Percentiles rank a stretch among this genome's conserved stretches.
Conservation (phyloP, 1,140 invertebrate genomes). For the Micrasema longulum region DNA sequence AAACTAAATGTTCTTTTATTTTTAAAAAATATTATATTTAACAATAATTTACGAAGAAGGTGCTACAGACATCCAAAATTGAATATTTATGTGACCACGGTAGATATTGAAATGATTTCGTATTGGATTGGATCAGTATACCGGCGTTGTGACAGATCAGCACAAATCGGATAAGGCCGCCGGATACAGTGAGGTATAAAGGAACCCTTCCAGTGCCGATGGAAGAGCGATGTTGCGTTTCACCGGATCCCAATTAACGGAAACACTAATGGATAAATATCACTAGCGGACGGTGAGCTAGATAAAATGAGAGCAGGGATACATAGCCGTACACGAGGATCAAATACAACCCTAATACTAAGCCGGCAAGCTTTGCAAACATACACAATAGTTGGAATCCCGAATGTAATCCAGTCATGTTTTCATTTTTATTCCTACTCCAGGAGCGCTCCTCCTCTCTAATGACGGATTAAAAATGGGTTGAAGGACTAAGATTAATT, state of each 20-base stretch:
- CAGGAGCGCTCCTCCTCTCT: not conserved
- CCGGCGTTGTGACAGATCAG: slow-evolving; percentile 19
- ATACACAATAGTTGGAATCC: too few relatives aligned
- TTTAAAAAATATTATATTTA: too few relatives aligned
- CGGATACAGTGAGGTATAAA: slow-evolving; percentile 9
- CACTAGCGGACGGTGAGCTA: slow-evolving; percentile 28
- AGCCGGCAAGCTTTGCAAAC: not conserved
- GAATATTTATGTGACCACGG: too few relatives aligned
- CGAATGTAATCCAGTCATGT: not conserved
- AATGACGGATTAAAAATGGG: not conserved
- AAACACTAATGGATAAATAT: slow-evolving; percentile 50
- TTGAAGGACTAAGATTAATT: slow-evolving; percentile 6
- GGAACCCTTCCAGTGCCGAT: slow-evolving; percentile 16
- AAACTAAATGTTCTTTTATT: too few relatives aligned
- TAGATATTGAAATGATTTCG: too few relatives aligned
- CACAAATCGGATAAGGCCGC: slow-evolving; percentile 15
- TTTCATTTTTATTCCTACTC: slow-evolving; percentile 5
- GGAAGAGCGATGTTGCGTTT: slow-evolving; percentile 32
- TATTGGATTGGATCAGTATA: too few relatives aligned
- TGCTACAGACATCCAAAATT: too few relatives aligned
- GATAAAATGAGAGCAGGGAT: slow-evolving; percentile 25
- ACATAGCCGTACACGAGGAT: not conserved
- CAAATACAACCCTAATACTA: not conserved
- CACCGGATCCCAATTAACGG: slow-evolving; percentile 50
- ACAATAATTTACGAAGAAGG: too few relatives aligned